Conservation (phyloP, 2,797 vertebrate genomes). For the Helarctos malayanus region DNA sequence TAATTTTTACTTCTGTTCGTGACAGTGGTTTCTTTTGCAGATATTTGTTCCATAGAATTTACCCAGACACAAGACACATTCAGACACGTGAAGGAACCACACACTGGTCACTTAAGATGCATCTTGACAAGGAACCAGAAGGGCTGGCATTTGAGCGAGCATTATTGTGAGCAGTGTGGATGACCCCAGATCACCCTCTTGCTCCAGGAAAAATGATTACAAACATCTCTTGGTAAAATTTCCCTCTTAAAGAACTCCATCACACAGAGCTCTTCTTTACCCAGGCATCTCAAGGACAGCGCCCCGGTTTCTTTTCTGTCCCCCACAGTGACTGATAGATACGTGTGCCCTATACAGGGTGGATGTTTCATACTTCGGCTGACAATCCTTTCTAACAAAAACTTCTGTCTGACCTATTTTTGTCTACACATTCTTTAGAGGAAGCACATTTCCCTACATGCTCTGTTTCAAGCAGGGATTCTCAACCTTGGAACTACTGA, state of each 20-base stretch:
- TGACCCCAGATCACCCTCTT: slow-evolving; percentile 63
- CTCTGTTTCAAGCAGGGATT: neutral
- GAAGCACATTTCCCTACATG: neutral
- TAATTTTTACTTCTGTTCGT: slow-evolving; percentile 56
- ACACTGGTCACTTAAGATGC: slow-evolving; percentile 5
- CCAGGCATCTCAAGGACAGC: neutral
- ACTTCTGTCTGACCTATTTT: slow-evolving; percentile 31
- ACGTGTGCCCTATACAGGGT: neutral
- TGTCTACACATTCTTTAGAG: neutral
- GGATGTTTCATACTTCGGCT: neutral
- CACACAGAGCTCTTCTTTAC: slow-evolving; percentile 4
- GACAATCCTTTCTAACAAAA: neutral
- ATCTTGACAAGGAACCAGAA: neutral
- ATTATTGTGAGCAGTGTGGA: neutral
- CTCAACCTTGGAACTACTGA: neutral
- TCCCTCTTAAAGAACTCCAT: neutral
- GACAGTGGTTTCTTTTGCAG: slow-evolving; percentile 65
- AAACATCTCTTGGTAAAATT: slow-evolving; percentile 6
- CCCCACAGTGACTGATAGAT: neutral
- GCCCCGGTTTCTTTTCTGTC: neutral
- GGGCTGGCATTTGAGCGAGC: neutral
- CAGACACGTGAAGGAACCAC: neutral
- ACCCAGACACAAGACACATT: slow-evolving; percentile 71
- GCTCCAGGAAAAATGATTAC: slow-evolving; percentile 3
- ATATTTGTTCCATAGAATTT: slow-evolving; percentile 27